Conservation (phyloP, 2,888 invertebrate species). For the Spilosoma lubricipeda region DNA sequence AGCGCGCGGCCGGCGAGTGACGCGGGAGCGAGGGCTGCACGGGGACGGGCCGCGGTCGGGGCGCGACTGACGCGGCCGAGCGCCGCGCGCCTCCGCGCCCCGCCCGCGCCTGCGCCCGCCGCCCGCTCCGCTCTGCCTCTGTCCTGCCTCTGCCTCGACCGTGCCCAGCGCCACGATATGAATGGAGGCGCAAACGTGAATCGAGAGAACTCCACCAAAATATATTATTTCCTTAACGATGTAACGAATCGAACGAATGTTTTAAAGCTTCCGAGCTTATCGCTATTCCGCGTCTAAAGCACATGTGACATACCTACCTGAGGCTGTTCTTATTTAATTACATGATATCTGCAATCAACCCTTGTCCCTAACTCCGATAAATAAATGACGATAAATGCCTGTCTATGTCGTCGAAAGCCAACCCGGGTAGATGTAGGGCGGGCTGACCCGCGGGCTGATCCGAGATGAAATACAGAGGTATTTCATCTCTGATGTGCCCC, state of each 20-base stretch:
- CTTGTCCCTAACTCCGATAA: neutral
- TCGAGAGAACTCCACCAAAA: conserved; percentile 30
- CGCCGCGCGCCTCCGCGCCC: conserved; percentile 58
- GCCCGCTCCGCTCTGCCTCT: conserved; percentile 35
- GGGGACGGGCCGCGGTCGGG: conserved; percentile 68
- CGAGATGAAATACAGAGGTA: no score
- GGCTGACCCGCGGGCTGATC: neutral
- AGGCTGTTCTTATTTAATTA: neutral
- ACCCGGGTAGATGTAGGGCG: neutral
- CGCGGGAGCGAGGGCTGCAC: conserved; percentile 66
- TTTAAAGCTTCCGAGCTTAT: neutral
- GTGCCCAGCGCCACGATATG: conserved; percentile 44
- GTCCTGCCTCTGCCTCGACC: conserved; percentile 45
- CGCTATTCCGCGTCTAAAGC: neutral
- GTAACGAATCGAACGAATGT: conserved; percentile 9
- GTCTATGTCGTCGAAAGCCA: neutral
- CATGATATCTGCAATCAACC: neutral
- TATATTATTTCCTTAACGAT: conserved; percentile 22
- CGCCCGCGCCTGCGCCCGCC: conserved; percentile 48
- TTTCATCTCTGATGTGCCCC: neutral
- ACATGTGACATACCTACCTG: neutral
- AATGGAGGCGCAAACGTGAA: conserved; percentile 46
- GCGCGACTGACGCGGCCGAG: conserved; percentile 74
- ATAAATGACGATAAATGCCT: no score
- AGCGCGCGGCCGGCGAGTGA: conserved; percentile 69